Conservation (phyloP, 1,140 invertebrate species). For the Drosophila teissieri region DNA sequence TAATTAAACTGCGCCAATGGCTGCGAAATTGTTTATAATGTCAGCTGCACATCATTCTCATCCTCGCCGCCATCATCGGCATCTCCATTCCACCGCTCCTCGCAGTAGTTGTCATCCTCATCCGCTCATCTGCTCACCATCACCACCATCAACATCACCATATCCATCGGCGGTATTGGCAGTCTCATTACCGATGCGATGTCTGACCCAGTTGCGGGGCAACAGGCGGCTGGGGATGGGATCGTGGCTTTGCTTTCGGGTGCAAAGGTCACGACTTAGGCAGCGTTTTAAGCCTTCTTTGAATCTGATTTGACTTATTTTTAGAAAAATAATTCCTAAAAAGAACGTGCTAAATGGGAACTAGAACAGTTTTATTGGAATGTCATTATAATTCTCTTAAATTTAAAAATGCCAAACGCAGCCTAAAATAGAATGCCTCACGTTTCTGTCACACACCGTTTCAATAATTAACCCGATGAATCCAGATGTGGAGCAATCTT, state of each 20-base stretch:
- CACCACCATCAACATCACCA: neutral
- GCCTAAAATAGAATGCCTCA: neutral
- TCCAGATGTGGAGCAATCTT: constrained; percentile 1
- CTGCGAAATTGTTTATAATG: constrained; percentile 66
- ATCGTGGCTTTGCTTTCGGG: constrained; percentile 18
- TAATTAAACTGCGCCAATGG: constrained; percentile 68
- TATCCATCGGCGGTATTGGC: constrained; percentile 14
- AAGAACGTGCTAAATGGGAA: no score
- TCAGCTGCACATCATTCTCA: constrained; percentile 42
- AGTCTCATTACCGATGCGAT: constrained; percentile 49
- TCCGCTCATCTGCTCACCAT: constrained; percentile 7
- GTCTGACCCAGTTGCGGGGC: constrained; percentile 53
- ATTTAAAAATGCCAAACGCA: no score
- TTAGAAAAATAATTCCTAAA: no score
- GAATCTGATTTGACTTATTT: neutral
- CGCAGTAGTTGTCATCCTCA: constrained; percentile 13
- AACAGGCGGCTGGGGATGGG: constrained; percentile 35
- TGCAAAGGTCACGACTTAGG: constrained; percentile 21
- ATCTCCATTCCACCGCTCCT: neutral
- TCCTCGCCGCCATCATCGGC: constrained; percentile 14
- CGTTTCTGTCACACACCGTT: neutral
- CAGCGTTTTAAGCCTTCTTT: neutral
- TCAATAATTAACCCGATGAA: no score
- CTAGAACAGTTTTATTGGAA: no score
- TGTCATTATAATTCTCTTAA: no score